These are phyloP conservation scores for Heteromurus nitidus DNA, from an alignment of 2,888 invertebrate species.

Conservation along the genomic window DNA sequence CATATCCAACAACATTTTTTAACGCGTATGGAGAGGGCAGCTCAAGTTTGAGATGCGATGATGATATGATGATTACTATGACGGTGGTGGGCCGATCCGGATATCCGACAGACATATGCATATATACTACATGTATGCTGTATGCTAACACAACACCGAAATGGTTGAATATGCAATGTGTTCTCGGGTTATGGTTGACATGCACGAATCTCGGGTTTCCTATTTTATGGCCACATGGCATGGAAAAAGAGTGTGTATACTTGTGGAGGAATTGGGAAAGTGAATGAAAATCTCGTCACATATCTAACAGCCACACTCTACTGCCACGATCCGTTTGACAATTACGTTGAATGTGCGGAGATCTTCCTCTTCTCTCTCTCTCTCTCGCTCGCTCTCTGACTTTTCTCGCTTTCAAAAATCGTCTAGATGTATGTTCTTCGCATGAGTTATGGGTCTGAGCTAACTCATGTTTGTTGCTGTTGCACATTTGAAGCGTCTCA, in stretches of 20 bases:
- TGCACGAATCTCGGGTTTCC: conserved; percentile 25
- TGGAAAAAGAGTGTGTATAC: conserved; percentile 2
- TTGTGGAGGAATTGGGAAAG: background rate
- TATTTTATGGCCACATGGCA: conserved; percentile 8
- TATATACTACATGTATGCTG: too few species aligned
- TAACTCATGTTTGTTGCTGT: background rate
- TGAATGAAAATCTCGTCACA: conserved; percentile 1
- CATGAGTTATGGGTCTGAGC: background rate
- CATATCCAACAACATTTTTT: conserved; percentile 15
- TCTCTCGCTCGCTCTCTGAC: background rate
- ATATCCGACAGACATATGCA: conserved; percentile 45
- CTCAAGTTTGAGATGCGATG: background rate
- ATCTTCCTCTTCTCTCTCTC: background rate
- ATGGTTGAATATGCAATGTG: background rate
- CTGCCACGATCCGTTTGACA: background rate
- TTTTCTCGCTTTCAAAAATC: too few species aligned
- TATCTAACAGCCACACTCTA: too few species aligned
- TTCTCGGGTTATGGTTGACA: background rate
- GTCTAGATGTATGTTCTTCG: too few species aligned
- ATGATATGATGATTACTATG: conserved; percentile 33
- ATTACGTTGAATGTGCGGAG: background rate
- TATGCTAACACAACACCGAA: background rate
- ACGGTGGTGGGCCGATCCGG: conserved; percentile 51
- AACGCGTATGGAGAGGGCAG: background rate
- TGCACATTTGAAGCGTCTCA: background rate